Conservation (phyloP, 2,888 invertebrate genomes). For the Dicycla oo region DNA sequence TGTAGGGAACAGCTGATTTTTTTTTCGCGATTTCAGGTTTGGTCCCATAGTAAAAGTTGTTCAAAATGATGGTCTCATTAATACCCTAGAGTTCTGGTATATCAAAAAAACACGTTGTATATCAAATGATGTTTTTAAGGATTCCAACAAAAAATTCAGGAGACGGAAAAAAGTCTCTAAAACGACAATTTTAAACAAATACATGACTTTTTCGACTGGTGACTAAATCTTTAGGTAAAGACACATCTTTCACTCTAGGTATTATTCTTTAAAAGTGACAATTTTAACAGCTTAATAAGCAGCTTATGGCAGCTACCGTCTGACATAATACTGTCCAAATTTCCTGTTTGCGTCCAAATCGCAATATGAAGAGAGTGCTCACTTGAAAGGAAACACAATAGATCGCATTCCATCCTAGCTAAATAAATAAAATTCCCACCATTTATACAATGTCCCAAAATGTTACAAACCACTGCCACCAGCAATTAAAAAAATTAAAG, state of each 20-base stretch:
- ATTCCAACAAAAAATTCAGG: too few relatives aligned
- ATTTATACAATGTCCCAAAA: slow-evolving; percentile 36
- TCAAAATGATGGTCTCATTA: too few relatives aligned
- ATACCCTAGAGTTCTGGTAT: too few relatives aligned
- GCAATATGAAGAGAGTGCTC: background rate
- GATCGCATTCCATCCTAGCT: background rate
- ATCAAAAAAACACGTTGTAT: too few relatives aligned
- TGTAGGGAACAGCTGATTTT: too few relatives aligned
- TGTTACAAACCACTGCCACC: slow-evolving; percentile 66
- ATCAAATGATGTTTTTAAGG: too few relatives aligned
- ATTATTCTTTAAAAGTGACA: background rate
- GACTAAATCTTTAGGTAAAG: too few relatives aligned
- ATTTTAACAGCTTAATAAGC: background rate
- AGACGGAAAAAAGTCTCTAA: background rate
- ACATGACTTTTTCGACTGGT: too few relatives aligned
- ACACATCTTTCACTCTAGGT: background rate
- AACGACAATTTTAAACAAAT: background rate
- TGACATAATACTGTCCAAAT: background rate
- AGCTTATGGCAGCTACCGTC: background rate
- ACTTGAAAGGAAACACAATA: background rate
- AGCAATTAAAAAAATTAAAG: slow-evolving; percentile 69
- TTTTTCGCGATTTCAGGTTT: too few relatives aligned
- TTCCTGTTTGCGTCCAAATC: background rate
- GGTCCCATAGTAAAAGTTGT: too few relatives aligned
- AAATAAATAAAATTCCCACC: background rate